Percentiles rank a stretch among this genome's conserved stretches.
Conservation (phyloP, 1,140 invertebrate genomes). For the Ectropis grisescens region DNA sequence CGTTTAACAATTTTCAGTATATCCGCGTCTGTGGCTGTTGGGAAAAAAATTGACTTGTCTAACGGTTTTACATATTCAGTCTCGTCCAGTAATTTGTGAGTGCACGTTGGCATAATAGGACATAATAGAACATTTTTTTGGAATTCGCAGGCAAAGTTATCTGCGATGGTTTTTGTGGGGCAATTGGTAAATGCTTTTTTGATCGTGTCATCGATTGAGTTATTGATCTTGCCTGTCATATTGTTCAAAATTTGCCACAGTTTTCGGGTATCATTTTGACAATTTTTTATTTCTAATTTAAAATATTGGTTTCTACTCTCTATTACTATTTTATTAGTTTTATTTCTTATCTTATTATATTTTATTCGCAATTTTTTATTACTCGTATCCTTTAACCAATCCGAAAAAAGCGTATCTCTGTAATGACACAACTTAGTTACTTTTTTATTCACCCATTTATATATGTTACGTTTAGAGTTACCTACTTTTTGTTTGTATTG, state of each 20-base stretch:
- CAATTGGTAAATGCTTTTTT: slow-evolving; percentile 7
- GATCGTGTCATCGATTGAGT: slow-evolving; percentile 6
- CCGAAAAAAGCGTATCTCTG: slow-evolving; percentile 3
- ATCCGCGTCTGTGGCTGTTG: background rate
- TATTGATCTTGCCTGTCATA: slow-evolving; percentile 4
- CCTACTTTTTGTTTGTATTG: slow-evolving; percentile 3
- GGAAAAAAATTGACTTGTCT: slow-evolving; percentile 2
- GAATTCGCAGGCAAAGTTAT: slow-evolving; percentile 7
- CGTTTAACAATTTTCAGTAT: slow-evolving; percentile 7
- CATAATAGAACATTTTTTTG: slow-evolving; percentile 5
- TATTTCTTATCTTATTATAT: slow-evolving; percentile 11
- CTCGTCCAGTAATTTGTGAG: background rate
- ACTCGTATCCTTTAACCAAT: slow-evolving; percentile 3
- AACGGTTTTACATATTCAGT: background rate
- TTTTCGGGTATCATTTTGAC: slow-evolving; percentile 4
- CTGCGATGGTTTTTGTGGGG: slow-evolving; percentile 2
- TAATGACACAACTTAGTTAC: slow-evolving; percentile 3
- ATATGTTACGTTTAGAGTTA: slow-evolving; percentile 1
- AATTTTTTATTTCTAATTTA: slow-evolving; percentile 4
- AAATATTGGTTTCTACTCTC: slow-evolving; percentile 4
- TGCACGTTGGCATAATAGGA: background rate
- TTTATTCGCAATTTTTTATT: slow-evolving; percentile 5
- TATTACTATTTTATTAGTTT: slow-evolving; percentile 6
- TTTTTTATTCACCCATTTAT: slow-evolving; percentile 7
- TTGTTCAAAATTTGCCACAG: slow-evolving; percentile 9